Percentiles rank a stretch among this genome's conserved stretches.
phyloP scores from a whole-genome alignment of 2,113 vertebrate species.

The Odocoileus hemionus region DNA sequence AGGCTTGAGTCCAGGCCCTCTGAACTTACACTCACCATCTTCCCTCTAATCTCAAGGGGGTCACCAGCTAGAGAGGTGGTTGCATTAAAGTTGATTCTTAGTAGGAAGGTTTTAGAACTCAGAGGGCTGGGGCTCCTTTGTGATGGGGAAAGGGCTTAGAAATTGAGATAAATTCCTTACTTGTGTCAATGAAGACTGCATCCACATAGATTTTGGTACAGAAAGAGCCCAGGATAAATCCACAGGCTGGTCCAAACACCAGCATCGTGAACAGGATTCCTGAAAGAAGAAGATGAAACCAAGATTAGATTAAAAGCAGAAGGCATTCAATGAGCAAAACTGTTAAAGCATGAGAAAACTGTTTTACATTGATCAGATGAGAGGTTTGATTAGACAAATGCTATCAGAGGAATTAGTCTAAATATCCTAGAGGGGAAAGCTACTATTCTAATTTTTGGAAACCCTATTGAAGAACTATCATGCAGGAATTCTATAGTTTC shows the following conservation, averaged over 20 bases:
- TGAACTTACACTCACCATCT: fast-evolving
- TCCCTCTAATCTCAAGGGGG: no score
- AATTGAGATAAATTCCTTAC: slow-evolving; percentile 79
- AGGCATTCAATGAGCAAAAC: neutral
- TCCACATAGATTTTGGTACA: slow-evolving; percentile 99
- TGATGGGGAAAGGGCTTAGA: fast-evolving
- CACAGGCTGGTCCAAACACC: slow-evolving; percentile 98
- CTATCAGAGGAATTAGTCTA: neutral
- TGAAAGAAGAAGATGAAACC: slow-evolving; percentile 77
- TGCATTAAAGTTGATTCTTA: fast-evolving
- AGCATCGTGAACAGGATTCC: slow-evolving; percentile 98
- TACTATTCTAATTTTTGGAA: neutral
- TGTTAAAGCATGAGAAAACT: neutral
- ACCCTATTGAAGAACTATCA: neutral
- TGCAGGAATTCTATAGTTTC: neutral
- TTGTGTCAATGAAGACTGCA: slow-evolving; percentile 94
- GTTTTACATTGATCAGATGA: neutral
- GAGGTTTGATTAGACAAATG: neutral
- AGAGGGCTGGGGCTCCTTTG: neutral
- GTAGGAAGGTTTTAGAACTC: neutral
- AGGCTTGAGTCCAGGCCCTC: neutral
- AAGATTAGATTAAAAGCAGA: neutral
- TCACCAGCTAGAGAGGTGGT: neutral
- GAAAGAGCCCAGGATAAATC: slow-evolving; percentile 98
- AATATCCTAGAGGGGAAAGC: neutral